Evolutionary conservation across 2,888 invertebrate species (phyloP), one percentile per base, ranked within the genome.

Genomic region (Lucinisca nassula): DNA sequence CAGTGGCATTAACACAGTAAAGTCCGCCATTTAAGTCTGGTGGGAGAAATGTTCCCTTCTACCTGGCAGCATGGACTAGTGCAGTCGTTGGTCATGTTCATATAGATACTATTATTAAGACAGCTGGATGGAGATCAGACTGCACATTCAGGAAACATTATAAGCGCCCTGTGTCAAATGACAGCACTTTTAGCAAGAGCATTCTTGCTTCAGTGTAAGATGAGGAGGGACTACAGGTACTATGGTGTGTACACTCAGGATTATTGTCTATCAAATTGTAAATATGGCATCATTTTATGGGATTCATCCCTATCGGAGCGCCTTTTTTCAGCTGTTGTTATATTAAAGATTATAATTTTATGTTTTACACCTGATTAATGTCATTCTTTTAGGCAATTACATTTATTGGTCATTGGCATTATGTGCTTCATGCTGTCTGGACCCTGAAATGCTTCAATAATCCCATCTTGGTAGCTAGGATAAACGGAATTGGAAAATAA

Each of bases 361-460:
- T n/a, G n/a, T n/a, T n/a, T n/a, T n/a, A n/a, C 10, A 17, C 21
- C 21, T 8, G 3, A 51, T 51, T 51, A 17, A 14, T 4, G 21
- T 4, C 10, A 51, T 51, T 10, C 21, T 51, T 51, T 51, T 4
- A n/a, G n/a, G n/a, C n/a, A n/a, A n/a, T n/a, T n/a, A n/a, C n/a
- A n/a, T n/a, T n/a, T 21, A 21, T n/a, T 51, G 21, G 51, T 51
- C 51, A 21, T 21, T 12, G 10, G 10, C 21, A 51, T 51, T n/a
- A n/a, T n/a, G n/a, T n/a, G n/a, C n/a, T 21, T 51, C 51, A 51
- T 14, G 51, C 10, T 51, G 51, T n/a, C 3, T 27, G 17, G 38
- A 61, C 81, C 74, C 81, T 81, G 49, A 82, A 82, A 61, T n/a
- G 49, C 82, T 82, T 76, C 38, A 32, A 40, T 61, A 61, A 76